Conservation (phyloP, 2,113 vertebrate genomes). For the Cottus gobio region DNA sequence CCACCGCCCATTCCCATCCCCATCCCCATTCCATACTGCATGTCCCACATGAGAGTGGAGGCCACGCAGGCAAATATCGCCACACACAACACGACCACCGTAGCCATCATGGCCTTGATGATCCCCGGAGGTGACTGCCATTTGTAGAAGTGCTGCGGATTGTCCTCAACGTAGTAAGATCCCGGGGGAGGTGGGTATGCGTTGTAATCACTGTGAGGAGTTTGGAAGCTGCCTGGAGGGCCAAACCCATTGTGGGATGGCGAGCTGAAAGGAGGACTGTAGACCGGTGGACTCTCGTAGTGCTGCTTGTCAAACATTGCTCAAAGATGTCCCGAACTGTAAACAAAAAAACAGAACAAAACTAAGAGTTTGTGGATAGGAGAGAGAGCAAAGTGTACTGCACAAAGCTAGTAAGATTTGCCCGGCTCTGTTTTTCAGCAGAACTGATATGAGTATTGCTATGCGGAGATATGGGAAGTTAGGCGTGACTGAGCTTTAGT, state of each 20-base stretch:
- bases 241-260: slow-evolving; percentile 81
- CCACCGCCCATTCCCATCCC: slow-evolving; percentile 47
- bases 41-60: slow-evolving; percentile 92
- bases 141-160: slow-evolving; percentile 88
- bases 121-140: slow-evolving; percentile 89
- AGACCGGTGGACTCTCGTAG: slow-evolving; percentile 83
- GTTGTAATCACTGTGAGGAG: slow-evolving; percentile 78
- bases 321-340: slow-evolving; percentile 34
- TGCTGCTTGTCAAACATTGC: slow-evolving; percentile 84
- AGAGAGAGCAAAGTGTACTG: neutral
- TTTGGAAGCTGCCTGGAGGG: slow-evolving; percentile 73
- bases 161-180: slow-evolving; percentile 88
- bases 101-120: slow-evolving; percentile 82
- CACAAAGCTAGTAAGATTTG: neutral
- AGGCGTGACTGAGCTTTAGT: slow-evolving; percentile 58
- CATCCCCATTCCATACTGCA: slow-evolving; percentile 77
- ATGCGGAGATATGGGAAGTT: slow-evolving; percentile 44
- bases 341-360: slow-evolving; percentile 7
- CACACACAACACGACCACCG: slow-evolving; percentile 83
- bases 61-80: slow-evolving; percentile 91
- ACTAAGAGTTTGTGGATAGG: neutral
- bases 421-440: neutral
- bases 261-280: slow-evolving; percentile 82
- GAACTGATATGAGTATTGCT: slow-evolving; percentile 53
- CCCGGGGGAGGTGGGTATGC: slow-evolving; percentile 84